These are phyloP conservation scores for Latrodectus elegans DNA, from an alignment of 2,888 invertebrate genomes.

Conservation along the genomic window DNA sequence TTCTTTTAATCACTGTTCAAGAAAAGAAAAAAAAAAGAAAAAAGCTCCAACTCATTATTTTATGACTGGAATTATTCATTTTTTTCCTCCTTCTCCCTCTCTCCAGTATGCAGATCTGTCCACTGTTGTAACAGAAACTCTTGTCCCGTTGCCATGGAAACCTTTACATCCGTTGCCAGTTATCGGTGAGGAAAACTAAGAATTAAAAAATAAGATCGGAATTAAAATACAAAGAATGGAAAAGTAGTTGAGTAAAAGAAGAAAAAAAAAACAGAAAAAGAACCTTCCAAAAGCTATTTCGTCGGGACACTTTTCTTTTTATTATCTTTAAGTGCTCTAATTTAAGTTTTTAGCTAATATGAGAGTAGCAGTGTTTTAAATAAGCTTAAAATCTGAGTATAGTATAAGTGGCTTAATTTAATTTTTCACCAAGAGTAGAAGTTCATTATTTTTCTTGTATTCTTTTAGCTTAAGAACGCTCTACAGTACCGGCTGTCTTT, in stretches of 20 bases:
- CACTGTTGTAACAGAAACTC: slow-evolving; percentile 26
- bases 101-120: slow-evolving; percentile 24
- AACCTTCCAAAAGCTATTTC: slow-evolving; percentile 30
- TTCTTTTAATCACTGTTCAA: slow-evolving; percentile 7
- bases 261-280: slow-evolving; percentile 18
- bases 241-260: slow-evolving; percentile 15
- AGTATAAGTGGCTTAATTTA: slow-evolving; percentile 62
- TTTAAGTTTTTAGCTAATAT: slow-evolving; percentile 53
- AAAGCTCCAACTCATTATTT: slow-evolving; percentile 13
- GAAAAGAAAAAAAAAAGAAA: background rate
- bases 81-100: slow-evolving; percentile 17
- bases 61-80: slow-evolving; percentile 44
- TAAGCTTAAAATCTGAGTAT: slow-evolving; percentile 60
- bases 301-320: slow-evolving; percentile 47
- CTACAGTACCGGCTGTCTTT: slow-evolving; percentile 10
- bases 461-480: slow-evolving; percentile 21
- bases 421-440: slow-evolving; percentile 43
- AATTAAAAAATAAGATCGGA: slow-evolving; percentile 10
- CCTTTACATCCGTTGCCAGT: slow-evolving; percentile 35
- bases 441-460: slow-evolving; percentile 35
- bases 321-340: slow-evolving; percentile 49
- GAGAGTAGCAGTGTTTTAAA: slow-evolving; percentile 51
- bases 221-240: slow-evolving; percentile 28
- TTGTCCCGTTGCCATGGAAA: slow-evolving; percentile 39
- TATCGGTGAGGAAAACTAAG: slow-evolving; percentile 31